Conservation (phyloP, 2,113 vertebrate species). For the Myocastor coypus region DNA sequence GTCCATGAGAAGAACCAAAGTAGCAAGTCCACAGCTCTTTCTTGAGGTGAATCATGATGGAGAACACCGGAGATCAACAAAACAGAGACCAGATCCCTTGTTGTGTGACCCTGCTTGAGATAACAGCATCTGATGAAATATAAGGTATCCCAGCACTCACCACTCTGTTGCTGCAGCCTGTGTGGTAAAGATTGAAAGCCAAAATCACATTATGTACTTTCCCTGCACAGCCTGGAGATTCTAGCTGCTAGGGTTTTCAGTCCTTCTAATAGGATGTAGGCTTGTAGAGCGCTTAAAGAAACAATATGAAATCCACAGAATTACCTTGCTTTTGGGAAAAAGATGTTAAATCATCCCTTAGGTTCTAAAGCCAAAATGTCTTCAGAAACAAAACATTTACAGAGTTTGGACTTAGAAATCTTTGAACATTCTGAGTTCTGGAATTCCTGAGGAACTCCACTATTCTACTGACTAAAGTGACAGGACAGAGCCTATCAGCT, state of each 20-base stretch:
- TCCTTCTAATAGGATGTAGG: not conserved
- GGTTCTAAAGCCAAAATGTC: not conserved
- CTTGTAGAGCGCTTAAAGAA: not conserved
- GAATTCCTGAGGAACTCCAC: not conserved
- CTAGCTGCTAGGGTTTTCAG: not conserved
- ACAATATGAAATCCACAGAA: not conserved
- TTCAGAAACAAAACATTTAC: not conserved
- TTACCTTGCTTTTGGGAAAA: not conserved
- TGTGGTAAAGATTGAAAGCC: not conserved
- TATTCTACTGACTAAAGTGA: no score
- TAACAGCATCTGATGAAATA: not conserved
- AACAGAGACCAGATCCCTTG: not conserved
- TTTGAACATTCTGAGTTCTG: no score
- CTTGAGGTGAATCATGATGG: not conserved
- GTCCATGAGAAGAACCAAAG: not conserved
- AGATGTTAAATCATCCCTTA: not conserved
- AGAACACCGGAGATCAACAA: not conserved
- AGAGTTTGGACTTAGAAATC: not conserved
- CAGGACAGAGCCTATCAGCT: not conserved
- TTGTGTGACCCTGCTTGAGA: no score
- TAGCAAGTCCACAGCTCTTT: not conserved
- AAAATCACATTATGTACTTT: not conserved
- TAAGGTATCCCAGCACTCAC: not conserved
- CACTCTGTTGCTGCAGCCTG: no score
- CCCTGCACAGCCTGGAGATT: not conserved